Evolutionary conservation across 2,888 invertebrate species (phyloP), one percentile per base, ranked within the genome.

Genomic region (Epiblema foenella): DNA sequence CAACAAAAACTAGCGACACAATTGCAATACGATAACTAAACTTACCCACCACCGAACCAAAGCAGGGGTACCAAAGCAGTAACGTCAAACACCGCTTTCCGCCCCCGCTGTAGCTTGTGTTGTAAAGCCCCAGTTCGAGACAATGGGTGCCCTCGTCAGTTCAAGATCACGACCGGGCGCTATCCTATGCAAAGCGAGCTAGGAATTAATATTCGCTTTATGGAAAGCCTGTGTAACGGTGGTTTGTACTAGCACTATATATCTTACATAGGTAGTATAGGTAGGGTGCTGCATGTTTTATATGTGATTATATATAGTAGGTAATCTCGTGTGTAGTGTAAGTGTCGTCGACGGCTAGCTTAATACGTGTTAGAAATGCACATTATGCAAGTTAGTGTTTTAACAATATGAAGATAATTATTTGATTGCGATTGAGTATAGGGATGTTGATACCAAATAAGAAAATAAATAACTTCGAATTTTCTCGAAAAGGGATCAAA

Each of bases 91-190:
- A 39, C 10, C 18, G 51, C 51, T 51, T 37, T 20, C 52, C 63
- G 64, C 58, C 58, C n/a, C 49, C 71, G 71, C 71, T 51, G 2
- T 5, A 56, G 66, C 71, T 57, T 20, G 9, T 33, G 7, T 11
- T 39, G 57, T 56, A 46, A n/a, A 29, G 17, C 56, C 62, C 46
- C 18, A 17, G 54, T 75, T 73, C 75, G 77, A 81, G 77, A 83
- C 83, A 83, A 83, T 82, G 75, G 79, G 74, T 71, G 72, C 73
- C 74, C 77, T 77, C 75, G 73, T 74, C 76, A 78, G 85, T 83
- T 86, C 85, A 86, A 86, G 87, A 84, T 85, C 86, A 85, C 81
- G 85, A 84, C 79, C 80, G 80, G 74, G 75, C 77, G 76, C 77
- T 76, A 76, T 74, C 68, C 64, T 69, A 72, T 72, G 74, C 72